Evolutionary conservation across 2,113 vertebrate species (phyloP).

Genomic region (Emydura subglobosa): DNA sequence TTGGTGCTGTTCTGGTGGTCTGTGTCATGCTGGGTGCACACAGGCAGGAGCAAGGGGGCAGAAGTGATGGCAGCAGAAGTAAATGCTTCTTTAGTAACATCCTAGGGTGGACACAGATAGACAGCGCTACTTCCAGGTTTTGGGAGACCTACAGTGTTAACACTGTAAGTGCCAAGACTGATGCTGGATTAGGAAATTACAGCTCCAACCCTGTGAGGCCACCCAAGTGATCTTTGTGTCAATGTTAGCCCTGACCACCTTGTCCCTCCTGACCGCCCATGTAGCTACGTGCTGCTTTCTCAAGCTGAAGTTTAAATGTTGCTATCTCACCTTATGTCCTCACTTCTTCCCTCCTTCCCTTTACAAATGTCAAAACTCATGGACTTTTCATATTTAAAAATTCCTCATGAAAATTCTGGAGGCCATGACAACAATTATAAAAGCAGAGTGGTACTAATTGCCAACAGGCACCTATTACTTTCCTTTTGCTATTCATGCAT

Average conservation of each 20-base stretch:
- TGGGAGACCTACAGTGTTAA: neutral
- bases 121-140: neutral
- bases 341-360: neutral
- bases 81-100: neutral
- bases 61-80: neutral
- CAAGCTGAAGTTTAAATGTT: neutral
- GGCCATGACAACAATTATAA: neutral
- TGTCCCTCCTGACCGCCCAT: neutral
- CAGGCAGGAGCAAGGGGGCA: neutral
- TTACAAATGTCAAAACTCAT: neutral
- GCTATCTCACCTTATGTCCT: neutral
- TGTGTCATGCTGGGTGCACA: neutral
- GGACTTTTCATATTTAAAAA: neutral
- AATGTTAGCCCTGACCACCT: neutral
- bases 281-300: neutral
- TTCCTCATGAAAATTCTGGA: neutral
- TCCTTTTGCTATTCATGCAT: neutral
- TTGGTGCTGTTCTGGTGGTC: neutral
- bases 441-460: neutral
- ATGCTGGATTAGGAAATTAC: neutral
- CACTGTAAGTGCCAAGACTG: neutral
- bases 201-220: neutral
- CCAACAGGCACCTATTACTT: neutral
- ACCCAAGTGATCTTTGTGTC: neutral
- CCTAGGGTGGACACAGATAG: neutral